Conservation (phyloP, 64 coral and sea anemone species). For the Platygyra sinensis region DNA sequence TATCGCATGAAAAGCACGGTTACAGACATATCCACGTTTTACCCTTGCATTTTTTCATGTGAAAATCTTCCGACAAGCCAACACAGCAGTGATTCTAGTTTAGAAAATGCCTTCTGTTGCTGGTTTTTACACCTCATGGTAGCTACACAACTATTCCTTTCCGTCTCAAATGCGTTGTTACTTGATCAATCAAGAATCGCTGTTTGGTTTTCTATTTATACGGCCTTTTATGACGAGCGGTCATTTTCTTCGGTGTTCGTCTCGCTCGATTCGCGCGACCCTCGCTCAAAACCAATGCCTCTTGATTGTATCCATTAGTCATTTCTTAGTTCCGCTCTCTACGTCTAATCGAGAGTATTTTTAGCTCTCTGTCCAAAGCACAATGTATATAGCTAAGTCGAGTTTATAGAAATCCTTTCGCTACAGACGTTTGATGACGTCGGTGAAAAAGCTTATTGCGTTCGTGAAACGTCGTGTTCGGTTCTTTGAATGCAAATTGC, state of each 20-base stretch:
- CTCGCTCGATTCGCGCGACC: neutral
- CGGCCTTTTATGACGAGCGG: neutral
- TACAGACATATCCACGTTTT: no score
- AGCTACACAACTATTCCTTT: no score
- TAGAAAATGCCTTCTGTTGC: no score
- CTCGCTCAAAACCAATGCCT: neutral
- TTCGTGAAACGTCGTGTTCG: neutral
- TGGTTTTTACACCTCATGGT: no score
- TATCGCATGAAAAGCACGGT: no score
- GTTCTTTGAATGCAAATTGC: slow-evolving; percentile 3
- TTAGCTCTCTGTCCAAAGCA: neutral
- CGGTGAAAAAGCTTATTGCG: neutral
- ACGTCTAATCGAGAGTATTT: neutral
- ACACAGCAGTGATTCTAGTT: no score
- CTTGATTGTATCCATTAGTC: neutral
- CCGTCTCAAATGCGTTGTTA: no score
- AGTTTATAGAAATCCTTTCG: neutral
- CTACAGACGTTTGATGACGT: neutral
- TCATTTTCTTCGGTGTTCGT: neutral
- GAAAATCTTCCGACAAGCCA: no score
- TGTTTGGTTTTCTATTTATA: neutral
- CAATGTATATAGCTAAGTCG: neutral
- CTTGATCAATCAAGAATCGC: no score
- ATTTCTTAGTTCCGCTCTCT: neutral
- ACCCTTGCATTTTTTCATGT: no score